phyloP scores from a whole-genome alignment of 1,140 invertebrate genomes.

The Nephila pilipes region DNA sequence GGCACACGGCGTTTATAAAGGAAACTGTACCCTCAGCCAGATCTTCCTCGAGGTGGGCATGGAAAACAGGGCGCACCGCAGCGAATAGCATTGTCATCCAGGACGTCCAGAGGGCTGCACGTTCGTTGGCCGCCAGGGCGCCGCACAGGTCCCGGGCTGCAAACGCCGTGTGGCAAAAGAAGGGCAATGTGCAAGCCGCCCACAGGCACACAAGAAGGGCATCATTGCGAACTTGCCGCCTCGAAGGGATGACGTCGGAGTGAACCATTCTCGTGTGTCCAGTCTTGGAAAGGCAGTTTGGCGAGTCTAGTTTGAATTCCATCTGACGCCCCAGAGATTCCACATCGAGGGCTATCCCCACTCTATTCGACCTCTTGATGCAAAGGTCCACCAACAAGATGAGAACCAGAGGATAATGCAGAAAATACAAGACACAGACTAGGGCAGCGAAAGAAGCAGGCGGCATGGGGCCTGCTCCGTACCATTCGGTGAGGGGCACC shows the following conservation, averaged over 20 bases:
- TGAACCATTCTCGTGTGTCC: too few species aligned
- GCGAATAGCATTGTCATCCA: conserved; percentile 66
- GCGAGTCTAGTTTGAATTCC: too few species aligned
- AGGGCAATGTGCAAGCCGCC: conserved; percentile 49
- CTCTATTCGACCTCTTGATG: conserved; percentile 15
- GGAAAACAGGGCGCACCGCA: conserved; percentile 50
- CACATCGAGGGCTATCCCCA: not conserved
- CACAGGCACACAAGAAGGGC: conserved; percentile 3
- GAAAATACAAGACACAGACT: conserved; percentile 64
- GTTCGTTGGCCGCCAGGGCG: conserved; percentile 27
- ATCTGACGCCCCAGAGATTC: not conserved
- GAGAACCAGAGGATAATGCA: conserved; percentile 60
- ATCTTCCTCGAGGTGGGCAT: conserved; percentile 60
- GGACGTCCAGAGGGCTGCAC: conserved; percentile 49
- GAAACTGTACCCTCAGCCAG: conserved; percentile 33
- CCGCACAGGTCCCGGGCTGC: conserved; percentile 24
- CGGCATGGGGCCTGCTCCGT: conserved; percentile 10
- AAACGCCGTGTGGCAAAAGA: conserved; percentile 40
- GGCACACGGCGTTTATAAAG: conserved; percentile 39
- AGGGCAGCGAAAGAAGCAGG: conserved; percentile 41
- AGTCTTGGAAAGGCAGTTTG: too few species aligned
- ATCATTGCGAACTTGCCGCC: not conserved
- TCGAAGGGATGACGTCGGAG: too few species aligned
- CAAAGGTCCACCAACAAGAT: conserved; percentile 40
- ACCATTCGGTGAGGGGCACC: conserved; percentile 54